A percentile compares a stretch with the other conserved stretches of the same genome.
These are phyloP conservation scores for Holacanthus passer DNA, from an alignment of 2,113 vertebrate species.

Conservation along the genomic window DNA sequence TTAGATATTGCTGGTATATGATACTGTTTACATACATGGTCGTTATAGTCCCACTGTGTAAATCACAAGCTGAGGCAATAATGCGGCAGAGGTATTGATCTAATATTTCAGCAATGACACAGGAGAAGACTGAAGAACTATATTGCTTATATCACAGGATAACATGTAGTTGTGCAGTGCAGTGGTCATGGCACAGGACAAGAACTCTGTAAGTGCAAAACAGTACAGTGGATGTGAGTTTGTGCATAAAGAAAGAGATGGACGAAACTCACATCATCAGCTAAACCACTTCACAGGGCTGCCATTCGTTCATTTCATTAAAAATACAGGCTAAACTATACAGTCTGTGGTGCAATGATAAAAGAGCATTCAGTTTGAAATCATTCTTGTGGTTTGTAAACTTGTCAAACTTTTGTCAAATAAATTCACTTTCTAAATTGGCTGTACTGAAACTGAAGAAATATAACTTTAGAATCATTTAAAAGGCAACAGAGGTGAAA, in stretches of 20 bases:
- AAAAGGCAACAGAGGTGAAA: not conserved
- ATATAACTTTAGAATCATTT: not conserved
- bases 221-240: not conserved
- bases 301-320: not conserved
- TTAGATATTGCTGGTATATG: not conserved
- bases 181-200: slow-evolving; percentile 32
- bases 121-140: slow-evolving; percentile 17
- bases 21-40: slow-evolving; percentile 27
- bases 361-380: not conserved
- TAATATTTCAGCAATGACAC: slow-evolving; percentile 6
- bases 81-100: slow-evolving; percentile 31
- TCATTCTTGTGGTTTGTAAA: not conserved
- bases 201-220: not conserved
- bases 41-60: slow-evolving; percentile 26
- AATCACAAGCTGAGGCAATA: slow-evolving; percentile 27
- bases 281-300: not conserved
- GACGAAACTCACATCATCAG: not conserved
- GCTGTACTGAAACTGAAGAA: not conserved
- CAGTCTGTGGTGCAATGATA: not conserved
- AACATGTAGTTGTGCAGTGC: slow-evolving; percentile 23
- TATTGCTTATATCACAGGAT: not conserved
- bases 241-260: not conserved
- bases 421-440: not conserved
- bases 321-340: not conserved
- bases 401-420: not conserved